Conservation (phyloP, 2,797 vertebrate species). For the Enteromius thamalakanensis region DNA sequence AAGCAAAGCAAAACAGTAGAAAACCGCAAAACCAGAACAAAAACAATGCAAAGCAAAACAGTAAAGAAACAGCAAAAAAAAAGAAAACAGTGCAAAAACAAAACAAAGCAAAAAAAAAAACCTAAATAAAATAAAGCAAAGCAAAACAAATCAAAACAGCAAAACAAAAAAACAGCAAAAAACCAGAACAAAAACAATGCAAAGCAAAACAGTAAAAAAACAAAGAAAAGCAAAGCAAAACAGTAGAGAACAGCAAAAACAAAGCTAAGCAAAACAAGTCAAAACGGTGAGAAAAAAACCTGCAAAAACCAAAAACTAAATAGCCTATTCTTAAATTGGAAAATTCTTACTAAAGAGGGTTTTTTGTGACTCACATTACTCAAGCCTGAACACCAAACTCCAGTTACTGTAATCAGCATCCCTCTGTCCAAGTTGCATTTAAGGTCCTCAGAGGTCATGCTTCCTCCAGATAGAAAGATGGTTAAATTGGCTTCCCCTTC, state of each 20-base stretch:
- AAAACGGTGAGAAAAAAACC: too few relatives aligned
- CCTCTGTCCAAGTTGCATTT: constrained; percentile 13
- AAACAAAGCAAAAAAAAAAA: not conserved
- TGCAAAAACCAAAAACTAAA: not conserved
- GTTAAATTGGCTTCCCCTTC: constrained; percentile 22
- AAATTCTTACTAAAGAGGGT: not conserved
- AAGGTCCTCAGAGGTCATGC: constrained; percentile 30
- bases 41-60: not conserved
- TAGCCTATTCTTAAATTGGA: not conserved
- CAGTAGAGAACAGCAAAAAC: not conserved
- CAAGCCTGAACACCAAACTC: constrained; percentile 7
- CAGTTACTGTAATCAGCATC: constrained; percentile 17
- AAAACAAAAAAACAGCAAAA: not conserved
- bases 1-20: not conserved
- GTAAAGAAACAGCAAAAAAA: not conserved
- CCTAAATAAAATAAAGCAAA: not conserved
- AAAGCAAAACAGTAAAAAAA: not conserved
- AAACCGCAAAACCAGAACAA: not conserved
- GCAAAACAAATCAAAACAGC: not conserved
- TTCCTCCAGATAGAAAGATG: constrained; percentile 24
- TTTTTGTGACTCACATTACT: not conserved
- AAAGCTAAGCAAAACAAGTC: not conserved
- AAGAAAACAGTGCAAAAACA: not conserved
- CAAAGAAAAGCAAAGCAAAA: not conserved
- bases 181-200: not conserved